Base-by-base conservation (phyloP, 2,797 vertebrate genomes). In the Phataginus tricuspis region DNA sequence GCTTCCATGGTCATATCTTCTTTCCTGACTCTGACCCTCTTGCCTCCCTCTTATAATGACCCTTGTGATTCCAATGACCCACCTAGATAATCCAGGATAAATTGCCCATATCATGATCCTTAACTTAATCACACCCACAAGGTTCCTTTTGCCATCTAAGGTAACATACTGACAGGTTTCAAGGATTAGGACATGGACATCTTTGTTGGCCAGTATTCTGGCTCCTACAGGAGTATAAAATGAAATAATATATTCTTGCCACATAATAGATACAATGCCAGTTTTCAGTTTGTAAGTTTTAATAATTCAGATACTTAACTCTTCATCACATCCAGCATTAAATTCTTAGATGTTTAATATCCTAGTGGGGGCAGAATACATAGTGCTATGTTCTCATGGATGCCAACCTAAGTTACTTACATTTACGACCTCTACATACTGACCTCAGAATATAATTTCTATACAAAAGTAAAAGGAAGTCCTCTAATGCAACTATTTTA, bases 401-500 rank as follows among this genome's bases (percentile, higher is more conserved):
- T 7, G 6, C n/a, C 72, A 83, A 9, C 4, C 31, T 85, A 79
- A 59, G 23, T 63, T 68, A 59, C n/a, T 86, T 34, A 88, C 12
- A 79, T 63, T 77, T 89, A 72, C 66, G 68, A 90, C 53, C 16
- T 53, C 49, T 89, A 13, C 51, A 23, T 89, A 37, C 25, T 75
- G 55, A 74, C n/a, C 9, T 72, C 80, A 87, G 74, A 80, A 94
- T 68, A 93, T 19, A 49, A 15, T 61, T 88, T 85, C 23, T 82
- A 49, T 77, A 37, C 8, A 72, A 86, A 95, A 68, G 25, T 27
- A 86, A 91, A 92, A 69, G 42, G 15, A 15, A 84, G 37, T 37
- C 27, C 19, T 66, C n/a, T 18, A 82, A 77, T 57, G 64, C 31
- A 86, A 79, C 51, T 90, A 89, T 61, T 96, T 95, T 90, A 57